These are phyloP conservation scores for Darevskia nairensis DNA, from an alignment of 2,797 vertebrate species.

Conservation along the genomic window DNA sequence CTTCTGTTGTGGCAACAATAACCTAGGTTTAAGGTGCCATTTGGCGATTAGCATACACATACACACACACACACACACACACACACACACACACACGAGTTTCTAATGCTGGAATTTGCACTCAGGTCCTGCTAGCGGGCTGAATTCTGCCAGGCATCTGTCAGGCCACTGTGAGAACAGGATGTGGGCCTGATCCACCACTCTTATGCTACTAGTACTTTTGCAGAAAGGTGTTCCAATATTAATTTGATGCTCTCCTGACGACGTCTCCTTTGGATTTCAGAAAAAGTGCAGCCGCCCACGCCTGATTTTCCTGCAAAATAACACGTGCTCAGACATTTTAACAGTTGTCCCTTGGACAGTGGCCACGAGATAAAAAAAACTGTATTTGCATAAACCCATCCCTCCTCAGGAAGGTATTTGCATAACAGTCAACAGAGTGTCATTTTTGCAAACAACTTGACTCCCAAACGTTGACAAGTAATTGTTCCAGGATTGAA, in stretches of 20 bases:
- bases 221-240: neutral
- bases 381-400: constrained; percentile 26
- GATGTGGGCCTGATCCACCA: neutral
- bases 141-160: too few species aligned
- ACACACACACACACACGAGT: too few species aligned
- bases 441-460: neutral
- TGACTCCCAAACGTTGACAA: neutral
- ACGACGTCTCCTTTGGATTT: neutral
- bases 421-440: neutral
- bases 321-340: neutral
- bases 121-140: too few species aligned
- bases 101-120: too few species aligned
- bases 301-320: rapidly evolving
- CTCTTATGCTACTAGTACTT: neutral
- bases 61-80: too few species aligned
- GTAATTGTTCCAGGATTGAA: neutral
- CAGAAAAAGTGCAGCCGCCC: neutral
- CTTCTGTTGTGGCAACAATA: too few species aligned
- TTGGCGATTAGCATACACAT: too few species aligned
- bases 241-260: neutral
- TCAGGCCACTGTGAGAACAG: too few species aligned
- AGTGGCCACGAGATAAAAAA: neutral
- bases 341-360: neutral
- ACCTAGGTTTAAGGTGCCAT: too few species aligned
- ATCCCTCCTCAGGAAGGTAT: neutral